A percentile compares a stretch with the other conserved stretches of the same genome.
Evolutionary conservation across 2,113 vertebrate genomes (phyloP).

Genomic region (Alethe castanea): DNA sequence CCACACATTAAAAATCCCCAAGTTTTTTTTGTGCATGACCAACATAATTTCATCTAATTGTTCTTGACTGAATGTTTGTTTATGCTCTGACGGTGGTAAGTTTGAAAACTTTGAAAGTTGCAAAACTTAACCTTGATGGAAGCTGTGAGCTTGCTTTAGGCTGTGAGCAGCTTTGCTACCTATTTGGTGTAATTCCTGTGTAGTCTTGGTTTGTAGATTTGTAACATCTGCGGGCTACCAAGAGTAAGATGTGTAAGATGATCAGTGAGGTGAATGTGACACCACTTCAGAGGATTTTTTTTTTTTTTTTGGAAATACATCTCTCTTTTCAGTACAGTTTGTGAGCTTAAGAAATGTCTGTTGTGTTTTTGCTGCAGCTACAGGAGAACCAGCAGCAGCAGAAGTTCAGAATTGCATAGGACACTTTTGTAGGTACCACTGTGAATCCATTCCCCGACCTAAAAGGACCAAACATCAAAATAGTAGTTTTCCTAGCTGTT

Average conservation of each 20-base stretch:
- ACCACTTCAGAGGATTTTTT: neutral
- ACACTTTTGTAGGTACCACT: rapidly evolving
- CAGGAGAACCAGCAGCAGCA: neutral
- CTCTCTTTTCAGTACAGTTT: neutral
- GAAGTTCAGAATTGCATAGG: neutral
- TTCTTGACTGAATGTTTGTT: neutral
- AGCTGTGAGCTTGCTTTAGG: neutral
- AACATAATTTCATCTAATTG: neutral
- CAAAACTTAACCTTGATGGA: neutral
- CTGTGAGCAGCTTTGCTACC: neutral
- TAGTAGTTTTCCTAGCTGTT: neutral
- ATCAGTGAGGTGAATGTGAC: neutral
- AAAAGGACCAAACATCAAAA: neutral
- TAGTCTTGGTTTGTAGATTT: neutral
- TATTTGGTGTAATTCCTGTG: neutral
- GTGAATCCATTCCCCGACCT: neutral
- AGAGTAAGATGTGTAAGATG: neutral
- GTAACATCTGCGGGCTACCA: neutral
- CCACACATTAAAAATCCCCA: neutral
- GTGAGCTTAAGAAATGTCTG: neutral
- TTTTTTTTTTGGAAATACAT: neutral
- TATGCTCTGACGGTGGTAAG: neutral
- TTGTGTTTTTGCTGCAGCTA: neutral
- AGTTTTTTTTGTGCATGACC: neutral
- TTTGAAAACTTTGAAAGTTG: neutral